These are phyloP conservation scores for Euschistus heros DNA, from an alignment of 1,140 invertebrate species.

Conservation along the genomic window DNA sequence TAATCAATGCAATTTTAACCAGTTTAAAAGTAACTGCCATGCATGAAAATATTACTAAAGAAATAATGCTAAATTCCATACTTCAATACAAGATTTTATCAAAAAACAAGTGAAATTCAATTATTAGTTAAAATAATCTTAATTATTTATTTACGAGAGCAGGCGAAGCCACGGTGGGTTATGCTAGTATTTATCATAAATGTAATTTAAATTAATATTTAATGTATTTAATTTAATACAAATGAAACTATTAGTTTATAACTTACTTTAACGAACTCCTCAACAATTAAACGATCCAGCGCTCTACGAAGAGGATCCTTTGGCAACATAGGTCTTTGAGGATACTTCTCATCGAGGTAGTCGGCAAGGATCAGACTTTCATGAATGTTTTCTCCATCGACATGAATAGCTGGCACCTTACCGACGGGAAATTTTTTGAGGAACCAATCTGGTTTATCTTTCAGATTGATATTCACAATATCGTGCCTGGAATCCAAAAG, in stretches of 20 bases:
- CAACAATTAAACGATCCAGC: conserved; percentile 67
- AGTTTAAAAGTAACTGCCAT: too few species aligned
- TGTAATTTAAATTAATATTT: too few species aligned
- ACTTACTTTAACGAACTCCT: conserved; percentile 41
- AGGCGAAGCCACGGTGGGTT: too few species aligned
- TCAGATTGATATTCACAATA: conserved; percentile 72
- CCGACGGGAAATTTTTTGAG: conserved; percentile 55
- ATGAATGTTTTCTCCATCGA: conserved; percentile 52
- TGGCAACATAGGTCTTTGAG: conserved; percentile 51
- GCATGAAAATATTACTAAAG: too few species aligned
- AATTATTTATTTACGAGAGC: too few species aligned
- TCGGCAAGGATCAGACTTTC: conserved; percentile 75
- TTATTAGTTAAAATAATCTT: too few species aligned
- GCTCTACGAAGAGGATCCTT: conserved; percentile 63
- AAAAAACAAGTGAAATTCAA: too few species aligned
- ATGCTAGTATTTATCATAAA: too few species aligned
- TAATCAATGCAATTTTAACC: too few species aligned
- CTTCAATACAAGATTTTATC: too few species aligned
- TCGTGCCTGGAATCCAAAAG: conserved; percentile 51
- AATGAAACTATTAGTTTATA: not conserved
- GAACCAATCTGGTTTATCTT: conserved; percentile 75
- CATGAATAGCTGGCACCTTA: conserved; percentile 68
- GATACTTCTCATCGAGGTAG: conserved; percentile 73
- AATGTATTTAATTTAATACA: too few species aligned
- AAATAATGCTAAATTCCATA: too few species aligned